A percentile compares a stretch with the other conserved stretches of the same genome.
Evolutionary conservation across 1,140 invertebrate species (phyloP).

Genomic region (Drosophila ambigua): DNA sequence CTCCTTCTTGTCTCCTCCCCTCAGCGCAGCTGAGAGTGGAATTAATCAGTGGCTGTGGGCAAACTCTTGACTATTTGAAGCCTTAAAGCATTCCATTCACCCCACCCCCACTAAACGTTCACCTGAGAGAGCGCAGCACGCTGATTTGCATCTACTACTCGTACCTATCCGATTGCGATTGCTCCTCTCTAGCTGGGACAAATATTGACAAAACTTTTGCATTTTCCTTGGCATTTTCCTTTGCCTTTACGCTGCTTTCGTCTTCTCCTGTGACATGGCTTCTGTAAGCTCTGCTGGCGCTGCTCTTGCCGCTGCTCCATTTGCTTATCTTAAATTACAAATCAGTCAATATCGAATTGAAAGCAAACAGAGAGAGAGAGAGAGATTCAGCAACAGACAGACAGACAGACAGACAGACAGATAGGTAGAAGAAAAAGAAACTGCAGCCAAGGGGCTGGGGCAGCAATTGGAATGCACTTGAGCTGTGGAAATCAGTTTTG

Average conservation of each 20-base stretch:
- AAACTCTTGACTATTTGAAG: conserved; percentile 4
- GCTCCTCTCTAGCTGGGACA: conserved; percentile 29
- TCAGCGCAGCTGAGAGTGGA: too few species aligned
- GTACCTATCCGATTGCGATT: background rate
- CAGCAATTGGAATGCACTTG: conserved; percentile 54
- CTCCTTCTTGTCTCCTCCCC: background rate
- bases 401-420: too few species aligned
- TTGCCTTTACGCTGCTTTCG: too few species aligned
- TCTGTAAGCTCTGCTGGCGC: conserved; percentile 1
- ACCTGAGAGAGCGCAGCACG: conserved; percentile 16
- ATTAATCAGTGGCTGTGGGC: background rate
- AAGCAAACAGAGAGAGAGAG: conserved; percentile 54
- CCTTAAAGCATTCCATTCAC: background rate
- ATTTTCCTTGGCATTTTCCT: background rate
- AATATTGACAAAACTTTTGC: conserved; percentile 80
- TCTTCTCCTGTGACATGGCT: too few species aligned
- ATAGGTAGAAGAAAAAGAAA: too few species aligned
- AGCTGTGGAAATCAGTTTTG: conserved; percentile 43
- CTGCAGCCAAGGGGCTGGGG: background rate
- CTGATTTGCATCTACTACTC: conserved; percentile 6
- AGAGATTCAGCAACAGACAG: background rate
- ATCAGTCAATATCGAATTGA: conserved; percentile 79
- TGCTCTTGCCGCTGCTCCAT: conserved; percentile 46
- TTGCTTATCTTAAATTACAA: conserved; percentile 82
- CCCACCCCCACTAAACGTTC: conserved; percentile 15